Evolutionary conservation across 2,113 vertebrate species (phyloP).

Genomic region (Corydoras sp.): DNA sequence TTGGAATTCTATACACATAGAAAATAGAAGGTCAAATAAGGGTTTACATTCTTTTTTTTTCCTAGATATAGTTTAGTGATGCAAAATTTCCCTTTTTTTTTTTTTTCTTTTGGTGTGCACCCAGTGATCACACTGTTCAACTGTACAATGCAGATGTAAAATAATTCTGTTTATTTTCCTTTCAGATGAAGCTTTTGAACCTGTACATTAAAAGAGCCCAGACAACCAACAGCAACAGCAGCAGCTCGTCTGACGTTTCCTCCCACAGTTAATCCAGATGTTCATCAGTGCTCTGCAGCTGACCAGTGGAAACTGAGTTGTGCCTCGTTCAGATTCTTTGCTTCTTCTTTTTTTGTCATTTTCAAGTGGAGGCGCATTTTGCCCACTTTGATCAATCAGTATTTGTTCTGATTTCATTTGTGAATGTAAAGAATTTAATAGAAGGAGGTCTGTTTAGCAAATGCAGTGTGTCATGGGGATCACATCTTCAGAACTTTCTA

Average conservation of each 20-base stretch:
- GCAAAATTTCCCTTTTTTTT: too few species aligned
- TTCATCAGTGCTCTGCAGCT: slow-evolving; percentile 1
- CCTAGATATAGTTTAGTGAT: too few species aligned
- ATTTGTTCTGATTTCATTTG: slow-evolving; percentile 36
- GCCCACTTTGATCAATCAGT: slow-evolving; percentile 68
- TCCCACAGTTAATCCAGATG: slow-evolving; percentile 81
- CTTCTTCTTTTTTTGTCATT: slow-evolving; percentile 52
- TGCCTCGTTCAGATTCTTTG: slow-evolving; percentile 50
- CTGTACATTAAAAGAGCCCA: slow-evolving; percentile 96
- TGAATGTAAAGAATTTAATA: slow-evolving; percentile 50
- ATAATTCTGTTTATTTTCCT: background rate
- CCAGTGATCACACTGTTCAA: too few species aligned
- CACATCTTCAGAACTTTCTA: slow-evolving; percentile 10
- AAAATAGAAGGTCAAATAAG: too few species aligned
- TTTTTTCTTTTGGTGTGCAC: too few species aligned
- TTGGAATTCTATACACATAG: too few species aligned
- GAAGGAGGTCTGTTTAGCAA: slow-evolving; percentile 14
- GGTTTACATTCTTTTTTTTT: too few species aligned
- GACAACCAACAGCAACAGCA: slow-evolving; percentile 96
- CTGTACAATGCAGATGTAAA: too few species aligned
- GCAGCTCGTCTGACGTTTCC: slow-evolving; percentile 91
- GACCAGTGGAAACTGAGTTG: slow-evolving; percentile 20
- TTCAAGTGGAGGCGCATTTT: slow-evolving; percentile 39
- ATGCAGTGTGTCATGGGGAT: slow-evolving; percentile 17
- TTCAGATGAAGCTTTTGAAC: slow-evolving; percentile 77